These are phyloP conservation scores for Podocnemis expansa DNA, from an alignment of 2,113 vertebrate genomes.

Conservation along the genomic window DNA sequence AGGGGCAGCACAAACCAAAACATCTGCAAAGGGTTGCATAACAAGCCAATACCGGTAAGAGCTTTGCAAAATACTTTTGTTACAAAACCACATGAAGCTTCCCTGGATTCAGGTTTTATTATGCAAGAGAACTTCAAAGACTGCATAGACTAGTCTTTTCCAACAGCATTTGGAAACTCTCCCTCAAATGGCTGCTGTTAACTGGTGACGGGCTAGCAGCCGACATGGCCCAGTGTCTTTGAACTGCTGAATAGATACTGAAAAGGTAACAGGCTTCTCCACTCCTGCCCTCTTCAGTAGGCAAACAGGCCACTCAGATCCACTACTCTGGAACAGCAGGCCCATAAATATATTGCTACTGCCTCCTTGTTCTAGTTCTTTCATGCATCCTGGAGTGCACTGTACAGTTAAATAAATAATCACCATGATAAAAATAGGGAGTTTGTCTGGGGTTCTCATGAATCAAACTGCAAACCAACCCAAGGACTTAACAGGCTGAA, in stretches of 20 bases:
- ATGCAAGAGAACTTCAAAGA: background rate
- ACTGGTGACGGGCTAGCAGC: background rate
- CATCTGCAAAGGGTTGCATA: slow-evolving; percentile 53
- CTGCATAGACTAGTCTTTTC: background rate
- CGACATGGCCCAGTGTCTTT: background rate
- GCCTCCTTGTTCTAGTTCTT: background rate
- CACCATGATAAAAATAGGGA: background rate
- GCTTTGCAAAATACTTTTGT: background rate
- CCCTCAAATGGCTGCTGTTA: background rate
- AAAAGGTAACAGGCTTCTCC: background rate
- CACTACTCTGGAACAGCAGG: background rate
- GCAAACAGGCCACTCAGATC: too few relatives aligned
- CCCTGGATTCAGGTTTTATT: background rate
- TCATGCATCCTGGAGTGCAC: background rate
- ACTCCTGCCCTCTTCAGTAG: background rate
- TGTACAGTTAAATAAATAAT: background rate
- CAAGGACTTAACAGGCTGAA: background rate
- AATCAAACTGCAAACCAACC: background rate
- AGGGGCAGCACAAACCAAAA: slow-evolving; percentile 25
- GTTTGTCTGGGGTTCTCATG: background rate
- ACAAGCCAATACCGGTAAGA: background rate
- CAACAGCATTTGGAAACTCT: background rate
- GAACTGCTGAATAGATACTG: too few relatives aligned
- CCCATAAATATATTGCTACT: too few relatives aligned
- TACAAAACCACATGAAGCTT: background rate